Percentiles rank a stretch among this genome's conserved stretches.
These are phyloP conservation scores for Nesogale talazaci DNA, from an alignment of 2,113 vertebrate species.

Conservation along the genomic window DNA sequence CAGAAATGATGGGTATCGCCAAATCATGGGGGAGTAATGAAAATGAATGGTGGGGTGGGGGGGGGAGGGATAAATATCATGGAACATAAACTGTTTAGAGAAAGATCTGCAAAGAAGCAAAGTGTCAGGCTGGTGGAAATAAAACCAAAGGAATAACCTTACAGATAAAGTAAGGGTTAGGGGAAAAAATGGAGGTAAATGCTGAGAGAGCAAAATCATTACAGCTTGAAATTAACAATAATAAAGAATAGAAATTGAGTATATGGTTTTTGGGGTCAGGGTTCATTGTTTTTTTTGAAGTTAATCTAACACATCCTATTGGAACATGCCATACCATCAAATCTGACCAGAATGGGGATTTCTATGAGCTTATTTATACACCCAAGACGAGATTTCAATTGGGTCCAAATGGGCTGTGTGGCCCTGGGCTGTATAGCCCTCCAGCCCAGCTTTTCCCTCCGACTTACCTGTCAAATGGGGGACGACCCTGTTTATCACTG, in stretches of 20 bases:
- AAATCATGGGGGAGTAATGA: slow-evolving; percentile 68
- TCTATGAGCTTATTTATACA: neutral
- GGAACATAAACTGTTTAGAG: slow-evolving; percentile 76
- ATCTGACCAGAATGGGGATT: slow-evolving; percentile 5
- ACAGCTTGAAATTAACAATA: slow-evolving; percentile 80
- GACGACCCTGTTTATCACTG: neutral
- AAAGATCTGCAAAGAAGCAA: slow-evolving; percentile 77
- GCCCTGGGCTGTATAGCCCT: neutral
- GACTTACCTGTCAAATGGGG: neutral
- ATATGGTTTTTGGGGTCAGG: neutral
- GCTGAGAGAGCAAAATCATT: slow-evolving; percentile 68
- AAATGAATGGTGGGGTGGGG: slow-evolving; percentile 73
- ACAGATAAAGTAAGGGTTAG: slow-evolving; percentile 79
- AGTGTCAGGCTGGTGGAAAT: slow-evolving; percentile 66
- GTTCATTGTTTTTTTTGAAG: neutral
- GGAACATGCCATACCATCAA: neutral
- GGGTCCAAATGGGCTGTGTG: neutral
- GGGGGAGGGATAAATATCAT: slow-evolving; percentile 74
- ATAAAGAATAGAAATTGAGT: slow-evolving; percentile 75
- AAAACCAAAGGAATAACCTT: slow-evolving; percentile 75
- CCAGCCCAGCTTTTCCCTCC: neutral
- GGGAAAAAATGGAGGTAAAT: slow-evolving; percentile 40
- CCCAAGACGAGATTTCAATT: neutral
- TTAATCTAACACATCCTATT: neutral
- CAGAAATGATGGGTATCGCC: slow-evolving; percentile 70